Percentiles rank a stretch among this genome's conserved stretches.
phyloP scores from a whole-genome alignment of 2,113 vertebrate species.

The Ivindomyrus marchei region DNA sequence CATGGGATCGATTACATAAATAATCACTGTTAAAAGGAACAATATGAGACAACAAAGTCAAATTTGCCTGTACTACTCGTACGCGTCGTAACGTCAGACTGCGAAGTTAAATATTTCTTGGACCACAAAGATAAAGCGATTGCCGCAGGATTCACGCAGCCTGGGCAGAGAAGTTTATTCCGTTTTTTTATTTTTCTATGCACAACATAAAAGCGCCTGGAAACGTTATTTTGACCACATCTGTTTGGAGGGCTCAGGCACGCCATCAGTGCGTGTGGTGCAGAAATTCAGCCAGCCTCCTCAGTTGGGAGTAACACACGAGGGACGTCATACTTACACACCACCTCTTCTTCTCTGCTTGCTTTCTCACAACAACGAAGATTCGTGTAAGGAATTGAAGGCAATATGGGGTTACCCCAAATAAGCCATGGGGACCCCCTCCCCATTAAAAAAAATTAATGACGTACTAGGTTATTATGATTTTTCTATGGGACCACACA shows the following conservation, averaged over 20 bases:
- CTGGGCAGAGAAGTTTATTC: neutral
- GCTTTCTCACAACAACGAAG: neutral
- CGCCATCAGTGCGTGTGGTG: neutral
- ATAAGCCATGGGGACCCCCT: neutral
- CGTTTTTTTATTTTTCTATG: neutral
- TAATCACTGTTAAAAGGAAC: conserved; percentile 14
- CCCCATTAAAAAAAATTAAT: neutral
- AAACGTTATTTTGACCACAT: neutral
- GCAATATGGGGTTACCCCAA: neutral
- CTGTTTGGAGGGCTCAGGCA: neutral
- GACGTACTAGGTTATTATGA: neutral
- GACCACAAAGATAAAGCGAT: neutral
- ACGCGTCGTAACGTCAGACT: neutral
- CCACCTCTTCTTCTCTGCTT: neutral
- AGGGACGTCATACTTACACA: neutral
- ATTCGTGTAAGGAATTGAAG: neutral
- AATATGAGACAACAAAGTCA: neutral
- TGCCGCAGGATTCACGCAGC: neutral
- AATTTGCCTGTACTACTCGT: neutral
- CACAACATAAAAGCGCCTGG: neutral
- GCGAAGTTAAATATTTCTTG: neutral
- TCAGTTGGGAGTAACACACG: neutral
- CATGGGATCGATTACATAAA: conserved; percentile 9
- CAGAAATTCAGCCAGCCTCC: neutral
- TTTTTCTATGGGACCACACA: neutral